These are phyloP conservation scores for Scarus forsteni DNA, from an alignment of 2,797 vertebrate species.

Conservation along the genomic window DNA sequence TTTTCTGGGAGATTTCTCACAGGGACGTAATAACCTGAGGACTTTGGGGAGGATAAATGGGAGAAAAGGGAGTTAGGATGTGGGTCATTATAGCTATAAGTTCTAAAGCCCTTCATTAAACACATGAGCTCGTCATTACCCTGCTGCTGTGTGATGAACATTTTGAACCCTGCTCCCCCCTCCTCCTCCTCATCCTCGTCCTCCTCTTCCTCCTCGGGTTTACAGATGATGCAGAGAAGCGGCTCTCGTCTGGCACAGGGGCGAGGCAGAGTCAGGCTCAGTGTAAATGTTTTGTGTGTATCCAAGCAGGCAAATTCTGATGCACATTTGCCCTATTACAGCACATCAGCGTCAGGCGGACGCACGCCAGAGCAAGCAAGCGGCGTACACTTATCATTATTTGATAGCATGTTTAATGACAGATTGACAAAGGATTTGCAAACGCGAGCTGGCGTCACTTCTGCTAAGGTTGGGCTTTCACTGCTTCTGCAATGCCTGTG, in stretches of 20 bases:
- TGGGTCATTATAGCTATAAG: slow-evolving; percentile 78
- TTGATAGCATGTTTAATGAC: slow-evolving; percentile 99
- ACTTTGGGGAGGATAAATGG: slow-evolving; percentile 74
- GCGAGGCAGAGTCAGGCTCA: slow-evolving; percentile 90
- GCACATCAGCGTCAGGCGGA: slow-evolving; percentile 92
- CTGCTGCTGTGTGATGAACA: slow-evolving; percentile 77
- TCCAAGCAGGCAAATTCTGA: slow-evolving; percentile 93
- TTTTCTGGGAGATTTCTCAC: slow-evolving; percentile 66
- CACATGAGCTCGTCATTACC: slow-evolving; percentile 79
- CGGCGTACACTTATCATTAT: slow-evolving; percentile 95
- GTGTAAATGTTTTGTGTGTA: slow-evolving; percentile 96
- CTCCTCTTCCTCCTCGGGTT: slow-evolving; percentile 70
- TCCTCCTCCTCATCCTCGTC: slow-evolving; percentile 15
- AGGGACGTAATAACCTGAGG: slow-evolving; percentile 72
- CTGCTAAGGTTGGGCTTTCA: slow-evolving; percentile 90
- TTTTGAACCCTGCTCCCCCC: slow-evolving; percentile 54
- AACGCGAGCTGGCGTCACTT: slow-evolving; percentile 93
- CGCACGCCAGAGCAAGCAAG: slow-evolving; percentile 89
- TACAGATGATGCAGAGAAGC: slow-evolving; percentile 90
- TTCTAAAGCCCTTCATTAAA: slow-evolving; percentile 82
- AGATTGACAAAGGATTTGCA: slow-evolving; percentile 97
- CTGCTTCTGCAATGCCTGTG: slow-evolving; percentile 90
- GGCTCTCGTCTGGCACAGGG: slow-evolving; percentile 88
- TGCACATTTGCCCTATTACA: slow-evolving; percentile 96
- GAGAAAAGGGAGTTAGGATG: slow-evolving; percentile 72